A percentile compares a stretch with the other conserved stretches of the same genome.
Conservation (phyloP, 1,140 invertebrate species). For the Euborellia annulipes region DNA sequence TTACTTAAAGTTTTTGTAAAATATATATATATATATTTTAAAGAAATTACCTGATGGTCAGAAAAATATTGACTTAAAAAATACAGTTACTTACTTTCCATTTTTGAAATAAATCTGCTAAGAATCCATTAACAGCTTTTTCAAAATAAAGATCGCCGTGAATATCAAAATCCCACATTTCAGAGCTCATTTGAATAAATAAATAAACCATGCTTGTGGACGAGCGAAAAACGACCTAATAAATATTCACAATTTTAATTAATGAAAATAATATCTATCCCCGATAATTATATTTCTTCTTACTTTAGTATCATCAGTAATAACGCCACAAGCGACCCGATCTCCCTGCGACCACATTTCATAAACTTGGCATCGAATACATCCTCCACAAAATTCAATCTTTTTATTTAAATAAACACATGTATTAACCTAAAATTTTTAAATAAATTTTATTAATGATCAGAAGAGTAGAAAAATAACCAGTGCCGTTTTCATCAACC, state of each 20-base stretch:
- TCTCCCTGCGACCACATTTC: conserved; percentile 96
- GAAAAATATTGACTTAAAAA: too few relatives aligned
- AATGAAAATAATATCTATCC: neutral
- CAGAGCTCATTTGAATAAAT: conserved; percentile 97
- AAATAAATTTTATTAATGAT: neutral
- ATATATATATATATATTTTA: too few relatives aligned
- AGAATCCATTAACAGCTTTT: conserved; percentile 89
- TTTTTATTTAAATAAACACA: conserved; percentile 94
- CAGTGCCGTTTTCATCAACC: too few relatives aligned
- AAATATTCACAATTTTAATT: conserved; percentile 8
- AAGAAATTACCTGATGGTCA: too few relatives aligned
- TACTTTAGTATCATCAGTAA: conserved; percentile 86
- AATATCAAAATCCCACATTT: conserved; percentile 99
- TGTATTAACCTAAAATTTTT: conserved; percentile 53
- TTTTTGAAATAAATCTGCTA: conserved; percentile 91
- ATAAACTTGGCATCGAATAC: conserved; percentile 71
- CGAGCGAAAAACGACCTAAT: conserved; percentile 80
- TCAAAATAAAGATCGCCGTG: conserved; percentile 96
- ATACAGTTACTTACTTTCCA: conserved; percentile 60
- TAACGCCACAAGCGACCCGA: conserved; percentile 84
- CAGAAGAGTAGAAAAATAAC: too few relatives aligned
- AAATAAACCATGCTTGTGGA: conserved; percentile 93
- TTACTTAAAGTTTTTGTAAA: too few relatives aligned
- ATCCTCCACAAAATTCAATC: conserved; percentile 76
- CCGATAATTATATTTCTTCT: neutral